Evolutionary conservation across 2,888 invertebrate species (phyloP).

Genomic region (Acanthosepion lycidas): DNA sequence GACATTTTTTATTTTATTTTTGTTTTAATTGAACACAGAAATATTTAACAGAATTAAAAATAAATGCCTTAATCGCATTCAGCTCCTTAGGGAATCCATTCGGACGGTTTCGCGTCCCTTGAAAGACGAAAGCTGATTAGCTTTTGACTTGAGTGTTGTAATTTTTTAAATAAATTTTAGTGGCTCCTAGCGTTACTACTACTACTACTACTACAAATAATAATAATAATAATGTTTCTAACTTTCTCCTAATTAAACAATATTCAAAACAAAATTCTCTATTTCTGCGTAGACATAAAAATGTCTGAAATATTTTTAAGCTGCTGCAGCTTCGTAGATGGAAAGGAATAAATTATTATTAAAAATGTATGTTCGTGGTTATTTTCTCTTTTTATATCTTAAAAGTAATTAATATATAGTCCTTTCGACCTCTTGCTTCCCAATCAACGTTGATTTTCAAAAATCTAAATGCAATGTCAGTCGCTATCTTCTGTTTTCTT

Average conservation of each 20-base stretch:
- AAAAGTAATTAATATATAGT: no score
- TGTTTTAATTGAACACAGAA: background rate
- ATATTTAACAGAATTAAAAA: background rate
- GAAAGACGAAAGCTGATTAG: slow-evolving; percentile 33
- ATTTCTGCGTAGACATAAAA: background rate
- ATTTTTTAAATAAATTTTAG: background rate
- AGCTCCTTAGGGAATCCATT: background rate
- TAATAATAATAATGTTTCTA: background rate
- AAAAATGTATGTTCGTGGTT: no score
- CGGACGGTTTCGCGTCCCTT: background rate
- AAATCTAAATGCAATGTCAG: no score
- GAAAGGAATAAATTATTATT: background rate
- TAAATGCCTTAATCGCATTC: background rate
- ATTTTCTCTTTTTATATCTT: no score
- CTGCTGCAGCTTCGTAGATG: background rate
- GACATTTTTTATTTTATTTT: background rate
- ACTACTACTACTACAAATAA: background rate
- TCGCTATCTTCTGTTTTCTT: no score
- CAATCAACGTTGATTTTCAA: no score
- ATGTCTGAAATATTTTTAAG: no score
- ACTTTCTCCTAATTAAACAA: background rate
- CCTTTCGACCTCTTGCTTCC: no score
- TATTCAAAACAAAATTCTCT: background rate
- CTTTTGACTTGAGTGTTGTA: background rate
- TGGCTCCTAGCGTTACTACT: background rate